Evolutionary conservation across 1,140 invertebrate genomes (phyloP).

Genomic region (Apis florea): DNA sequence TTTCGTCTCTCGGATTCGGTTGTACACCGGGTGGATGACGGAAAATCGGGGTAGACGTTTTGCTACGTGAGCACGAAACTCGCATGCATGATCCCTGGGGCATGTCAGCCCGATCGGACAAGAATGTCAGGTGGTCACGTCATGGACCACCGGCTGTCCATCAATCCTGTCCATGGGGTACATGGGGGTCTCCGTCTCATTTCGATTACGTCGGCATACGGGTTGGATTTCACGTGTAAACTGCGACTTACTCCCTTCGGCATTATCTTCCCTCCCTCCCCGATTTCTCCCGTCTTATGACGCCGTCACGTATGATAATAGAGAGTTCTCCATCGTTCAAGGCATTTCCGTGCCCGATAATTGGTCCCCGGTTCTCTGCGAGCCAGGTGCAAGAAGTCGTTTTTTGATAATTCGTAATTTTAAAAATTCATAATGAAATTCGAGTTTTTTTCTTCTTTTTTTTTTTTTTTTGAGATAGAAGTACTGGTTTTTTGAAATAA

Average conservation of each 20-base stretch:
- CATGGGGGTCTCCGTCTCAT: conserved; percentile 53
- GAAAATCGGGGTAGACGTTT: conserved; percentile 67
- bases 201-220: conserved; percentile 61
- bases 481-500: too few species aligned
- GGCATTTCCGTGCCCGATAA: conserved; percentile 21
- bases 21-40: conserved; percentile 8
- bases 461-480: neutral
- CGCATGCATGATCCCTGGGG: conserved; percentile 74
- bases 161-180: conserved; percentile 72
- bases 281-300: conserved; percentile 47
- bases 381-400: neutral
- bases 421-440: neutral
- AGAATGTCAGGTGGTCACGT: conserved; percentile 75
- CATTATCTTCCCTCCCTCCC: conserved; percentile 21
- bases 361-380: neutral
- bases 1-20: conserved; percentile 13
- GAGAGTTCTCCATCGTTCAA: conserved; percentile 33
- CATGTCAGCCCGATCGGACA: conserved; percentile 74
- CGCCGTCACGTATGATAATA: conserved; percentile 49
- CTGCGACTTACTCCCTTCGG: conserved; percentile 62
- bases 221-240: conserved; percentile 62
- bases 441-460: neutral
- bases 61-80: conserved; percentile 73
- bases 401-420: neutral
- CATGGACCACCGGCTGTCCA: conserved; percentile 76